A percentile compares a stretch with the other conserved stretches of the same genome.
Evolutionary conservation across 23 tunicate species (phyloP).

Genomic region (Styela clava): DNA sequence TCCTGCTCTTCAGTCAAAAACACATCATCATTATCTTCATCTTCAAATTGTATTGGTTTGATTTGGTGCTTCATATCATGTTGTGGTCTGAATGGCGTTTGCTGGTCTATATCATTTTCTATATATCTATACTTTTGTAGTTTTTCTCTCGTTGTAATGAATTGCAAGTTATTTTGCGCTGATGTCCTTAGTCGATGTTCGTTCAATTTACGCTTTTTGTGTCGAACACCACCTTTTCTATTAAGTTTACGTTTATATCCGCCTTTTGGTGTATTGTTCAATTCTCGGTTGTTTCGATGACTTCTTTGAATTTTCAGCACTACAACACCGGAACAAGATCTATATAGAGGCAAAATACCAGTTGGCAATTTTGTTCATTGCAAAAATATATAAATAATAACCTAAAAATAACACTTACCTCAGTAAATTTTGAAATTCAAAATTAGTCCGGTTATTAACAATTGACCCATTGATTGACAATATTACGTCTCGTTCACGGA

Average conservation of each 20-base stretch:
- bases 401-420: background rate
- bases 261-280: background rate
- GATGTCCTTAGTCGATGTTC: background rate
- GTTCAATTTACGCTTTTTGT: background rate
- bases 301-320: constrained; percentile 1
- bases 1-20: constrained; percentile 5
- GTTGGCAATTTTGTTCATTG: background rate
- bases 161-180: background rate
- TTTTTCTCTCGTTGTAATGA: background rate
- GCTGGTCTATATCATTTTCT: too few relatives aligned
- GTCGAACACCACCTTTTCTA: background rate
- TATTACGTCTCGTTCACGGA: constrained; percentile 4
- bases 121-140: too few relatives aligned
- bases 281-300: background rate
- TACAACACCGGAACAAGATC: background rate
- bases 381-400: too few relatives aligned
- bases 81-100: too few relatives aligned
- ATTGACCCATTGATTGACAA: background rate
- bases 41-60: background rate
- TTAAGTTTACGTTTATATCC: constrained; percentile 8
- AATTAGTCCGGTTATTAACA: background rate
- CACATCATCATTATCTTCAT: background rate
- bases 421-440: background rate
- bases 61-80: too few relatives aligned
- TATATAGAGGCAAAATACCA: background rate